Percentiles rank a stretch among this genome's conserved stretches.
These are phyloP conservation scores for Karalla daura DNA, from an alignment of 2,797 vertebrate genomes.

Conservation along the genomic window DNA sequence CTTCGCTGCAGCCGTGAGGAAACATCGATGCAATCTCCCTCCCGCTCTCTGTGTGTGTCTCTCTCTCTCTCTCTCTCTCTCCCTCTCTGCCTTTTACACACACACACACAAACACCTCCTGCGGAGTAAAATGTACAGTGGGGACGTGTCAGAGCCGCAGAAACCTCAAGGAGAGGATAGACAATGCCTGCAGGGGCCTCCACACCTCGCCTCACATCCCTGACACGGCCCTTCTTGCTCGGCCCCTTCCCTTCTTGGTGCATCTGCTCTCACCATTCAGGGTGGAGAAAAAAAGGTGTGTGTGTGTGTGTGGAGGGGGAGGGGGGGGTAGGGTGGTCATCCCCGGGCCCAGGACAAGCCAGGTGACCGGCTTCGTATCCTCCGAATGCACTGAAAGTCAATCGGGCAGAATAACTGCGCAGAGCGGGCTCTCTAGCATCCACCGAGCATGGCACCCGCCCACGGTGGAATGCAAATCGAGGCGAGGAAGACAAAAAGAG, in stretches of 20 bases:
- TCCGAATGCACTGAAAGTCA: conserved; percentile 15
- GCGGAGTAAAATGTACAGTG: conserved; percentile 35
- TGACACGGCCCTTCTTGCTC: neutral
- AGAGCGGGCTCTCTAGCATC: neutral
- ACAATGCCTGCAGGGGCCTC: neutral
- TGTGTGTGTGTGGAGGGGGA: too few relatives aligned
- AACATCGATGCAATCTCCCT: conserved; percentile 57
- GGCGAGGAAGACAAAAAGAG: conserved; percentile 1
- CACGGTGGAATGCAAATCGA: conserved; percentile 19
- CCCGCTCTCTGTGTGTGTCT: too few relatives aligned
- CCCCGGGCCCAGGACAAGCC: neutral
- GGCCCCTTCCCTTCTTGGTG: neutral
- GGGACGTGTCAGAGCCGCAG: conserved; percentile 41
- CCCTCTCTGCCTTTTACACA: too few relatives aligned
- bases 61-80: too few relatives aligned
- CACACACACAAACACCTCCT: conserved; percentile 22
- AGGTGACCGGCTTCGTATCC: neutral
- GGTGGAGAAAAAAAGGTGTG: too few relatives aligned
- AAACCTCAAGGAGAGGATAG: conserved; percentile 21
- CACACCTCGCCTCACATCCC: neutral
- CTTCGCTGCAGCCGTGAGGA: conserved; percentile 25
- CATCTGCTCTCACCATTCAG: neutral
- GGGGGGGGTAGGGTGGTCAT: too few relatives aligned
- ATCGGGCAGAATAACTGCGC: conserved; percentile 1
- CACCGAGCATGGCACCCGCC: conserved; percentile 22